These are phyloP conservation scores for Conger conger DNA, from an alignment of 2,113 vertebrate species.

Conservation along the genomic window DNA sequence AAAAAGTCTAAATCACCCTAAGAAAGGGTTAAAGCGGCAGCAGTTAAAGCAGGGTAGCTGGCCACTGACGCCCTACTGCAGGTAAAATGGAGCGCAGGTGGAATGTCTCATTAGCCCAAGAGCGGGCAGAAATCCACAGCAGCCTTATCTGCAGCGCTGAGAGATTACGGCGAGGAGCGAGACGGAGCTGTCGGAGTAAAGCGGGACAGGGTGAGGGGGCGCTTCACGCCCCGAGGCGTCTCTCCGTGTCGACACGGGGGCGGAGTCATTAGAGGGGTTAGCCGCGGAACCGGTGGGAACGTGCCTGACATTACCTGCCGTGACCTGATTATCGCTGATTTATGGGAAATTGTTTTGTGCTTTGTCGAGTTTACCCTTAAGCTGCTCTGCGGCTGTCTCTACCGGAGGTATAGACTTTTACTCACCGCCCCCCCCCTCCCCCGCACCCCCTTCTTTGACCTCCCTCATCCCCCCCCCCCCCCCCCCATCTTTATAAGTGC, in stretches of 20 bases:
- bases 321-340: background rate
- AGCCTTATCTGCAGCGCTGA: too few relatives aligned
- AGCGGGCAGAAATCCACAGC: too few relatives aligned
- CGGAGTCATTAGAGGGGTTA: background rate
- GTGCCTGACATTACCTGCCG: background rate
- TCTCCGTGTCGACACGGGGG: background rate
- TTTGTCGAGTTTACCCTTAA: background rate
- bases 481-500: background rate
- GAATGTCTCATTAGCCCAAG: too few relatives aligned
- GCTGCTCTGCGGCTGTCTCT: background rate
- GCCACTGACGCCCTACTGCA: too few relatives aligned
- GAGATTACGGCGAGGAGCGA: background rate
- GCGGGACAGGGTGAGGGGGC: background rate
- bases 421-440: background rate
- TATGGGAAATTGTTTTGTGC: background rate
- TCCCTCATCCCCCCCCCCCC: too few relatives aligned
- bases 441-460: too few relatives aligned
- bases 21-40: too few relatives aligned
- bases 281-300: background rate
- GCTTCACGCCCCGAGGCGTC: background rate
- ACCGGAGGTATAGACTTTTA: background rate
- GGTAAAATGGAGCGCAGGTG: too few relatives aligned
- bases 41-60: too few relatives aligned
- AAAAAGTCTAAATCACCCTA: too few relatives aligned
- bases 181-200: background rate